These are phyloP conservation scores for Oceanites oceanicus DNA, from an alignment of 2,113 vertebrate genomes.

Conservation along the genomic window DNA sequence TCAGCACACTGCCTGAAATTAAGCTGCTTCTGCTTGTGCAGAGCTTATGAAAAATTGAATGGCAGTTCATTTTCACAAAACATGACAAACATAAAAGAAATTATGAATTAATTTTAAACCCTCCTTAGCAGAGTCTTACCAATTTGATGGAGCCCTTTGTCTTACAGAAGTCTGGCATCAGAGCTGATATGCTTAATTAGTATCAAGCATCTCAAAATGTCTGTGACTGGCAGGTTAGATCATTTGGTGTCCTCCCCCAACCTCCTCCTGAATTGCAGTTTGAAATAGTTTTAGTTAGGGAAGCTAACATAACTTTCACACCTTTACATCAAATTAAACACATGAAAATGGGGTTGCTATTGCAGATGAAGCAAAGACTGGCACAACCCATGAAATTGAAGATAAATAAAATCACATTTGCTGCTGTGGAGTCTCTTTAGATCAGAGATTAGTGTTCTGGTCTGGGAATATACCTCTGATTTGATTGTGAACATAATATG, in stretches of 20 bases:
- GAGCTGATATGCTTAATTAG: conserved; percentile 78
- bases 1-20: conserved; percentile 77
- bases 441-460: neutral
- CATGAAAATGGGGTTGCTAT: neutral
- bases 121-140: conserved; percentile 78
- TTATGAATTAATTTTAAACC: conserved; percentile 82
- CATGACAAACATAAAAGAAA: conserved; percentile 78
- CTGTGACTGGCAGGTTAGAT: conserved; percentile 71
- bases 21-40: conserved; percentile 59
- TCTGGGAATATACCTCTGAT: neutral
- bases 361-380: neutral
- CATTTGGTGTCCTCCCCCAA: conserved; percentile 22
- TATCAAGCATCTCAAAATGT: conserved; percentile 69
- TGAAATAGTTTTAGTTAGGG: conserved; percentile 48
- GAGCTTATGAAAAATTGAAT: conserved; percentile 78
- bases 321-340: conserved; percentile 49
- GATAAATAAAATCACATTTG: neutral
- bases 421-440: neutral
- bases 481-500: neutral
- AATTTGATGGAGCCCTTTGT: conserved; percentile 79
- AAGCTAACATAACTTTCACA: conserved; percentile 45
- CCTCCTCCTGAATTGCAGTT: neutral
- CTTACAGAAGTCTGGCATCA: conserved; percentile 72
- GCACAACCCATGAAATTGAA: neutral
- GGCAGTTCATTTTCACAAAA: conserved; percentile 83